These are phyloP conservation scores for Atta colombica DNA, from an alignment of 1,140 invertebrate species.

Conservation along the genomic window DNA sequence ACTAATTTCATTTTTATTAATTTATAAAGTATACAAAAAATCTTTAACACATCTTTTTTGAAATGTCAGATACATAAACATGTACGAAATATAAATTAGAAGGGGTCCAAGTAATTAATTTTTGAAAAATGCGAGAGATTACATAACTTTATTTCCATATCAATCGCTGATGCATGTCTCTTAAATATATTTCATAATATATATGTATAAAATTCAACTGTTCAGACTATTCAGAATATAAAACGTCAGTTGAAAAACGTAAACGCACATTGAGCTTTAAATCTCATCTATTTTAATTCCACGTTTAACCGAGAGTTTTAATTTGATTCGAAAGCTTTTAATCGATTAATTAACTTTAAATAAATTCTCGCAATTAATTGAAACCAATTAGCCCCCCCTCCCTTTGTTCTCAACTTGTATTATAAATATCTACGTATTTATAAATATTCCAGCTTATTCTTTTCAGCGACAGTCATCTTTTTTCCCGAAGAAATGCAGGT, in stretches of 20 bases:
- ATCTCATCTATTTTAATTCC: background rate
- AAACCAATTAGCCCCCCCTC: background rate
- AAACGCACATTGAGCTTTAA: background rate
- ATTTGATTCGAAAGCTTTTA: slow-evolving; percentile 11
- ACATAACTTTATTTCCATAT: slow-evolving; percentile 13
- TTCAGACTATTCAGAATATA: background rate
- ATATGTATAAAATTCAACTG: background rate
- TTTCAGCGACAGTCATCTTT: background rate
- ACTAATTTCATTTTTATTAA: background rate
- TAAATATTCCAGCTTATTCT: slow-evolving; percentile 18
- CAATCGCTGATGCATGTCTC: background rate
- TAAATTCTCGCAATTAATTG: slow-evolving; percentile 35
- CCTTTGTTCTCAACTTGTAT: background rate
- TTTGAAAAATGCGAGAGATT: background rate
- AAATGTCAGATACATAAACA: background rate
- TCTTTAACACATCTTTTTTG: background rate
- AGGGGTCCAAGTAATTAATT: background rate
- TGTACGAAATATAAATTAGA: background rate
- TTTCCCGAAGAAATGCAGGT: background rate
- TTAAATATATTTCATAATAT: background rate
- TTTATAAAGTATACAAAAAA: background rate
- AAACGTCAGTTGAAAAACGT: slow-evolving; percentile 7
- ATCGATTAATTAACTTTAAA: slow-evolving; percentile 11
- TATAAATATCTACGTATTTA: background rate
- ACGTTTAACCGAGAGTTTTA: slow-evolving; percentile 8